A percentile compares a stretch with the other conserved stretches of the same genome.
Evolutionary conservation across 2,113 vertebrate species (phyloP).

Genomic region (Kryptolebias marmoratus): DNA sequence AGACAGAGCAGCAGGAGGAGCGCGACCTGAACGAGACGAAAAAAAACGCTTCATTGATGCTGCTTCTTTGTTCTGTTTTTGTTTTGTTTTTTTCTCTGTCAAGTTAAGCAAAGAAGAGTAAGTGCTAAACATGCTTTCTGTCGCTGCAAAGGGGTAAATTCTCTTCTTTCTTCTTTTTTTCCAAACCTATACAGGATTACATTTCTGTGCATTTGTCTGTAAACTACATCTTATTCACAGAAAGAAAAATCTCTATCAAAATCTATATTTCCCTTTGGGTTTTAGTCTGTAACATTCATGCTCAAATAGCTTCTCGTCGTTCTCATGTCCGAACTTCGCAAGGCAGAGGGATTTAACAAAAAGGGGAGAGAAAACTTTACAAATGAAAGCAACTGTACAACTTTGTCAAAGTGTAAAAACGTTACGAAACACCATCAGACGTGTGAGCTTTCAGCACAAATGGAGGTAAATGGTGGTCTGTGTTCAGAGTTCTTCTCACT

Average conservation of each 20-base stretch:
- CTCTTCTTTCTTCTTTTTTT: background rate
- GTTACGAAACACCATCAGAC: conserved; percentile 18
- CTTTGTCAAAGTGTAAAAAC: conserved; percentile 31
- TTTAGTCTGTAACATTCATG: conserved; percentile 36
- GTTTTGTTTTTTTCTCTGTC: conserved; percentile 2
- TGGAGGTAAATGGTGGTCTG: conserved; percentile 63
- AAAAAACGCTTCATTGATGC: conserved; percentile 32
- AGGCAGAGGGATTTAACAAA: conserved; percentile 35
- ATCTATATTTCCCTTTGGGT: background rate
- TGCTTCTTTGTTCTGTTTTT: background rate
- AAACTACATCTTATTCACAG: background rate
- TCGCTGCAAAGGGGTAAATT: background rate
- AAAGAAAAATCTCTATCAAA: background rate
- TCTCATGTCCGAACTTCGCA: conserved; percentile 22
- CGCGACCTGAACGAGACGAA: background rate
- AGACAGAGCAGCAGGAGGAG: conserved; percentile 27
- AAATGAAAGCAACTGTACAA: conserved; percentile 41
- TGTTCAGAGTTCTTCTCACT: conserved; percentile 9
- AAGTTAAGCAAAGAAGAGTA: conserved; percentile 41
- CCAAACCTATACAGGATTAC: background rate
- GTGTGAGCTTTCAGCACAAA: conserved; percentile 41
- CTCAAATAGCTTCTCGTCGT: background rate
- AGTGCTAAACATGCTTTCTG: conserved; percentile 41
- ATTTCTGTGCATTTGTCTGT: conserved; percentile 11
- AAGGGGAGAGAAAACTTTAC: conserved; percentile 8